A percentile compares a stretch with the other conserved stretches of the same genome.
Conservation (phyloP, 2,113 vertebrate genomes). For the Marmota monax region DNA sequence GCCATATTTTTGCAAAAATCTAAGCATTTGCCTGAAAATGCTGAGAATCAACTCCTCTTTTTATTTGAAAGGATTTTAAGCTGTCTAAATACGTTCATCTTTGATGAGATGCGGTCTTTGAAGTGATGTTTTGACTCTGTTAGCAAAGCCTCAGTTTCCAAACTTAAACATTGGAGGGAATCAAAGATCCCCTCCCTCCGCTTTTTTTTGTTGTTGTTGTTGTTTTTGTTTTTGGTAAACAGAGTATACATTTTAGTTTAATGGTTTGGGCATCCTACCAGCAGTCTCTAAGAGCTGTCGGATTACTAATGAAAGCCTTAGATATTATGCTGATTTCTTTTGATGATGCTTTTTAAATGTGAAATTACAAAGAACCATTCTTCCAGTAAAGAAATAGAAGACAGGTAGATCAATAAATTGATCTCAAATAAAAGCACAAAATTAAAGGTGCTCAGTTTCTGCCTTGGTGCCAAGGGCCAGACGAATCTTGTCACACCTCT, state of each 20-base stretch:
- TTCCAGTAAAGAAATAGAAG: background rate
- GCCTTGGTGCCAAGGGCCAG: background rate
- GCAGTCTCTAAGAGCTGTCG: background rate
- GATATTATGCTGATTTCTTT: background rate
- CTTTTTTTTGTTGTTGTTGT: background rate
- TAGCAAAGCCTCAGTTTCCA: conserved; percentile 17
- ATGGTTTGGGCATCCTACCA: background rate
- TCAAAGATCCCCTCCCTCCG: background rate
- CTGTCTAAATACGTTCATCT: background rate
- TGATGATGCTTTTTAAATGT: background rate
- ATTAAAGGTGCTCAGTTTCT: background rate
- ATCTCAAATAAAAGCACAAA: background rate
- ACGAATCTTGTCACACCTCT: background rate
- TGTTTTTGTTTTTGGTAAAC: background rate
- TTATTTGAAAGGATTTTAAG: conserved; percentile 35
- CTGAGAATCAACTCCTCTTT: background rate
- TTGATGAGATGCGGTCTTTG: background rate
- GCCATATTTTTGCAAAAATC: background rate
- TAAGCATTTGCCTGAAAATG: background rate
- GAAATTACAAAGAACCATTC: background rate
- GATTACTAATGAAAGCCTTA: background rate
- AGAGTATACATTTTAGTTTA: background rate
- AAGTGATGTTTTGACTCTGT: background rate
- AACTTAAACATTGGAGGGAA: background rate
- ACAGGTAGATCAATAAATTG: background rate